Conservation (phyloP, 2,113 vertebrate genomes). For the Thunnus maccoyii region DNA sequence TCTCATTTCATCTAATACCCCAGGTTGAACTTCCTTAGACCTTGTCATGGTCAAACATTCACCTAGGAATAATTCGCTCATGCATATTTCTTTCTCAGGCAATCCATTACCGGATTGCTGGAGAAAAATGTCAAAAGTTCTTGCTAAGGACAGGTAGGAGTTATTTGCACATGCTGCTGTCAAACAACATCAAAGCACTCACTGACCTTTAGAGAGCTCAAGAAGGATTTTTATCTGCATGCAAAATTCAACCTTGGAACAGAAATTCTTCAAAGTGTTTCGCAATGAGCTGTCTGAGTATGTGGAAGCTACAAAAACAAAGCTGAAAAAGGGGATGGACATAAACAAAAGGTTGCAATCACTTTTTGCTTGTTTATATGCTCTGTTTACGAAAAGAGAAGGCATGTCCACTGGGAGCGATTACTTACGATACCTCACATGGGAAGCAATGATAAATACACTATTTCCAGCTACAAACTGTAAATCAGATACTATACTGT, state of each 20-base stretch:
- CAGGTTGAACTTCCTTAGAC: not conserved
- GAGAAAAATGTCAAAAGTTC: slow-evolving; percentile 59
- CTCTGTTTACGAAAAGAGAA: slow-evolving; percentile 54
- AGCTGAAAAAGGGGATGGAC: slow-evolving; percentile 27
- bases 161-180: slow-evolving; percentile 59
- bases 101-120: slow-evolving; percentile 50
- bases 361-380: slow-evolving; percentile 32
- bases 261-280: slow-evolving; percentile 20
- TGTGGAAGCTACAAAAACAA: slow-evolving; percentile 15
- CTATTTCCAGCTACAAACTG: slow-evolving; percentile 54
- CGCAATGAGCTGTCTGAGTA: not conserved
- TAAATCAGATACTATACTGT: slow-evolving; percentile 55
- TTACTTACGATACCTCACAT: slow-evolving; percentile 45
- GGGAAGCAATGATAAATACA: slow-evolving; percentile 64
- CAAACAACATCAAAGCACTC: slow-evolving; percentile 67
- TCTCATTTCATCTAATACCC: not conserved
- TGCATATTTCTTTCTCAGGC: slow-evolving; percentile 48
- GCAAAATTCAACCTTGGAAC: slow-evolving; percentile 61
- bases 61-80: slow-evolving; percentile 36
- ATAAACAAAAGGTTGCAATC: slow-evolving; percentile 38
- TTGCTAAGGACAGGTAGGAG: slow-evolving; percentile 56
- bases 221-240: slow-evolving; percentile 62
- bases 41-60: slow-evolving; percentile 18
- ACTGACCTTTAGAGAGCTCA: slow-evolving; percentile 69
- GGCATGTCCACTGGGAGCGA: slow-evolving; percentile 35